Conservation (phyloP, 2,113 vertebrate species). For the Amazona guildingii region DNA sequence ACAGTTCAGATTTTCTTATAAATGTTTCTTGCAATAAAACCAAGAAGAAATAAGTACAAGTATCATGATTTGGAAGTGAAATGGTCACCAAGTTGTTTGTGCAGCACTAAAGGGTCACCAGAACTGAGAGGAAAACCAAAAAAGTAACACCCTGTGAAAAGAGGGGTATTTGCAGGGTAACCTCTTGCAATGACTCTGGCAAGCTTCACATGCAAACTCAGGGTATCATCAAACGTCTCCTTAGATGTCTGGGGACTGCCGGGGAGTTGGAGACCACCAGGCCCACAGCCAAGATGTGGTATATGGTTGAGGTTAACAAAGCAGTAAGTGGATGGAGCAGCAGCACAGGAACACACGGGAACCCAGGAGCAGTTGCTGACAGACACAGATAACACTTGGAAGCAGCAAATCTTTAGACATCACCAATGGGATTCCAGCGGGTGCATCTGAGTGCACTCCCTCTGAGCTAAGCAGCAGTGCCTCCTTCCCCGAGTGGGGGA, state of each 20-base stretch:
- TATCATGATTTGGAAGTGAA: background rate
- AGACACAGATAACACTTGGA: background rate
- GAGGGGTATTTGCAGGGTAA: background rate
- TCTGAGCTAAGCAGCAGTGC: background rate
- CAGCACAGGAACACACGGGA: background rate
- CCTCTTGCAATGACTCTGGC: background rate
- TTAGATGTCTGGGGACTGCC: background rate
- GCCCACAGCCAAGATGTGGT: background rate
- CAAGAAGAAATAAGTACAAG: background rate
- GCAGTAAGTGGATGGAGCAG: background rate
- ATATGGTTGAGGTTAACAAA: background rate
- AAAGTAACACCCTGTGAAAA: background rate
- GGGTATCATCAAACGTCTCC: background rate
- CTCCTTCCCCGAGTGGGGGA: background rate
- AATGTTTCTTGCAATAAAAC: background rate
- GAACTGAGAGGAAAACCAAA: background rate
- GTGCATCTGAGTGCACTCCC: background rate
- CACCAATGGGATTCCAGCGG: background rate
- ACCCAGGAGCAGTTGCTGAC: background rate
- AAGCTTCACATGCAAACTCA: background rate
- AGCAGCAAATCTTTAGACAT: background rate
- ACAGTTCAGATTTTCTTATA: background rate
- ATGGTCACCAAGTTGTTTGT: background rate
- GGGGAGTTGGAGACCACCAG: background rate
- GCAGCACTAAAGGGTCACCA: background rate